Evolutionary conservation across 1,140 invertebrate genomes (phyloP).

Genomic region (Cotesia chilonis): DNA sequence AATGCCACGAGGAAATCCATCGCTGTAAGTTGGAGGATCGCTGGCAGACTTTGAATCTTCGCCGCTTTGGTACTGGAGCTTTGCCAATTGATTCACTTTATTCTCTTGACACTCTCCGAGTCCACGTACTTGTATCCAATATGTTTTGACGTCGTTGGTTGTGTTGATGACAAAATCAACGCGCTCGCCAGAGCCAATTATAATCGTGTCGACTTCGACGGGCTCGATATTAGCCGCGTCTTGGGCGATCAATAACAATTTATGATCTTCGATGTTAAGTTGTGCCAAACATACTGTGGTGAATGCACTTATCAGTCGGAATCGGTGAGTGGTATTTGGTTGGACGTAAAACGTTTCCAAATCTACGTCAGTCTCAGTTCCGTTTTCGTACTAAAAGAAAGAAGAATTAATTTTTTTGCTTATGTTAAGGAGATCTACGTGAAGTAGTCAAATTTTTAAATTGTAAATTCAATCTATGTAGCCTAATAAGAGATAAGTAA

Average conservation of each 20-base stretch:
- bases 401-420: too few species aligned
- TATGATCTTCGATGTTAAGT: conserved; percentile 81
- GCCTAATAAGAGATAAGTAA: too few species aligned
- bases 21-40: conserved; percentile 14
- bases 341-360: conserved; percentile 48
- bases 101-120: conserved; percentile 57
- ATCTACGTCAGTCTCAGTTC: conserved; percentile 22
- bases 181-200: conserved; percentile 64
- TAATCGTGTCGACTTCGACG: conserved; percentile 43
- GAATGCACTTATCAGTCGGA: conserved; percentile 83
- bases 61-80: conserved; percentile 60
- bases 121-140: conserved; percentile 65
- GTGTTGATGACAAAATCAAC: conserved; percentile 66
- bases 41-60: conserved; percentile 29
- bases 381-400: conserved; percentile 37
- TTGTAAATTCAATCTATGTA: too few species aligned
- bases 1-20: conserved; percentile 26
- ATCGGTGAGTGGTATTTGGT: conserved; percentile 77
- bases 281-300: conserved; percentile 84
- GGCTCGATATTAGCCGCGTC: conserved; percentile 80
- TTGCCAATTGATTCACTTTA: conserved; percentile 61
- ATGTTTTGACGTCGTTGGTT: conserved; percentile 56
- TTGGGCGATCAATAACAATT: conserved; percentile 76
- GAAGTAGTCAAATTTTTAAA: too few species aligned
- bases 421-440: too few species aligned